Evolutionary conservation across 2,888 invertebrate genomes (phyloP).

Genomic region (Blera fallax): DNA sequence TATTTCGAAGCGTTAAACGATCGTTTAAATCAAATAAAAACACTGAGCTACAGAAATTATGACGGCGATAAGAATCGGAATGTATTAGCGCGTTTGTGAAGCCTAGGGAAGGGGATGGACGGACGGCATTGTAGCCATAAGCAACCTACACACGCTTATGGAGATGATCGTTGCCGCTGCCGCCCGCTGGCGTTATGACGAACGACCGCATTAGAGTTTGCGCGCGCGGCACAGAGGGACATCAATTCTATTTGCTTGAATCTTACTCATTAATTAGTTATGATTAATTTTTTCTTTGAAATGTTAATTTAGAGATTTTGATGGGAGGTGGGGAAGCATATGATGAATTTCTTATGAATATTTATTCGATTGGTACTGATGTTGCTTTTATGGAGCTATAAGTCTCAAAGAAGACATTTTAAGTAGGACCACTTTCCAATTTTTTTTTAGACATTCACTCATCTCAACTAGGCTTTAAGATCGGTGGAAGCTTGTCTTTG

Average conservation of each 20-base stretch:
- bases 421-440: not conserved
- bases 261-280: slow-evolving; percentile 50
- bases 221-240: not conserved
- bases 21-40: slow-evolving; percentile 58
- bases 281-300: slow-evolving; percentile 51
- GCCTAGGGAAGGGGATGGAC: not conserved
- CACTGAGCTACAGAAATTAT: slow-evolving; percentile 40
- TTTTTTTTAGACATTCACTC: too few species aligned
- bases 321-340: not conserved
- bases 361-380: not conserved
- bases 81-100: slow-evolving; percentile 13
- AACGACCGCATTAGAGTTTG: not conserved
- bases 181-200: slow-evolving; percentile 8
- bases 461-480: too few species aligned
- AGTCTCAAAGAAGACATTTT: not conserved
- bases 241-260: slow-evolving; percentile 51
- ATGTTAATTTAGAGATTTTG: slow-evolving; percentile 24
- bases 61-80: slow-evolving; percentile 49
- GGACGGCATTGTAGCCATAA: not conserved
- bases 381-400: not conserved
- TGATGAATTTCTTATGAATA: slow-evolving; percentile 18
- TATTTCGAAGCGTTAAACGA: slow-evolving; percentile 55
- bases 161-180: not conserved
- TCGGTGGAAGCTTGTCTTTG: too few species aligned
- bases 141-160: slow-evolving; percentile 22